A percentile compares a stretch with the other conserved stretches of the same genome.
Conservation (phyloP, 30 jellyfish, hydroid and myxozoan species). For the Cassiopea andromeda region DNA sequence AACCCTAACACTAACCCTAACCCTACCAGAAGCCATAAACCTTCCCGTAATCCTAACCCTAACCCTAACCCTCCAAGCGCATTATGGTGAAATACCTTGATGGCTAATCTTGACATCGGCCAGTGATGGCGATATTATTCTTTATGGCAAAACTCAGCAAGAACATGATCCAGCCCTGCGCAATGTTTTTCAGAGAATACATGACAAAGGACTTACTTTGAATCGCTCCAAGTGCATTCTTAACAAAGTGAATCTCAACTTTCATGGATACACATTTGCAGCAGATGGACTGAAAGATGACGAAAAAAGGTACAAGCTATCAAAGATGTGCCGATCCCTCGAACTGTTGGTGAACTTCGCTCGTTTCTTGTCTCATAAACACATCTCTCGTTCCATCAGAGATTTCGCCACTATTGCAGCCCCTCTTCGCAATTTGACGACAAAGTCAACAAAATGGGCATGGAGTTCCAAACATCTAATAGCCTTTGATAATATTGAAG, state of each 20-base stretch:
- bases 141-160: conserved; percentile 12
- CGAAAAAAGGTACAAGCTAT: conserved; percentile 33
- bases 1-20: no score
- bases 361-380: conserved; percentile 38
- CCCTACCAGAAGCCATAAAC: no score
- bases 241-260: conserved; percentile 24
- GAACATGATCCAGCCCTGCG: conserved; percentile 7
- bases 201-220: conserved; percentile 3
- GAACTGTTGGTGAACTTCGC: conserved; percentile 24
- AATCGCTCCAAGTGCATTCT: conserved; percentile 20
- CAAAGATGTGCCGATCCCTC: conserved; percentile 25
- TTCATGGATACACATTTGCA: conserved; percentile 11
- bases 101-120: no score
- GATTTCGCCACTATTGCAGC: conserved; percentile 59
- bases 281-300: conserved; percentile 31
- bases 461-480: conserved; percentile 36
- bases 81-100: no score
- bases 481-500: conserved; percentile 30
- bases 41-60: no score
- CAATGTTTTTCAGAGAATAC: neutral
- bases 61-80: no score
- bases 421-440: conserved; percentile 35
- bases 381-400: conserved; percentile 45
- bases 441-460: neutral
- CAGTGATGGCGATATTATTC: conserved; percentile 19